These are phyloP conservation scores for Eulemur mongoz DNA, from an alignment of 2,797 vertebrate species.

Conservation along the genomic window DNA sequence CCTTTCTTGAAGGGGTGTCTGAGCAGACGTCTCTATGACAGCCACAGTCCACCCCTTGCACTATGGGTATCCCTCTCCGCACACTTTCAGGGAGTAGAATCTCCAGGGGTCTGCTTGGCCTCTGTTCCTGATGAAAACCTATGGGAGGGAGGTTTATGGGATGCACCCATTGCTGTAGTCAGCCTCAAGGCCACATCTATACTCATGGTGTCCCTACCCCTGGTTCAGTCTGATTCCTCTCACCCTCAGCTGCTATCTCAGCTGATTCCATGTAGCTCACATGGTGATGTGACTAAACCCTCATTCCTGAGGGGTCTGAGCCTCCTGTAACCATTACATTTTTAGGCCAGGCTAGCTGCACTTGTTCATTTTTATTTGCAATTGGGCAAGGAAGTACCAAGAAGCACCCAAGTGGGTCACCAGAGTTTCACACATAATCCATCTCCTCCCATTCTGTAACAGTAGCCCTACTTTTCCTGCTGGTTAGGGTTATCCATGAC, in stretches of 20 bases:
- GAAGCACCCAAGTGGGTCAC: neutral
- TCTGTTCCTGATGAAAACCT: neutral
- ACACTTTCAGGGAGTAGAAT: neutral
- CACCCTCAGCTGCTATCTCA: neutral
- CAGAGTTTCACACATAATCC: neutral
- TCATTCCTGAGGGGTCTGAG: neutral
- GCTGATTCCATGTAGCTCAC: neutral
- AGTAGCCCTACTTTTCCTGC: neutral
- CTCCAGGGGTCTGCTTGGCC: neutral
- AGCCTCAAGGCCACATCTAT: neutral
- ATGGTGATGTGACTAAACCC: neutral
- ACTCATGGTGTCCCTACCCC: neutral
- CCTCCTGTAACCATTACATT: neutral
- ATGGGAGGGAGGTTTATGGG: neutral
- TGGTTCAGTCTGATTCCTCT: neutral
- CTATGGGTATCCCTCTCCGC: neutral
- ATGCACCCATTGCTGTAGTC: neutral
- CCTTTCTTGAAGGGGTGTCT: neutral
- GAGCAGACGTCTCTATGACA: neutral
- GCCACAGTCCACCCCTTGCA: neutral
- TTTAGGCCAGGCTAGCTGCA: neutral
- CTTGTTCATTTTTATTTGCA: neutral
- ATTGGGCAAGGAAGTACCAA: neutral
- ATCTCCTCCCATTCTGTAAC: neutral
- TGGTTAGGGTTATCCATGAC: neutral